A percentile compares a stretch with the other conserved stretches of the same genome.
Evolutionary conservation across 1,140 invertebrate species (phyloP).

Genomic region (Pseudomyrmex pallidus): DNA sequence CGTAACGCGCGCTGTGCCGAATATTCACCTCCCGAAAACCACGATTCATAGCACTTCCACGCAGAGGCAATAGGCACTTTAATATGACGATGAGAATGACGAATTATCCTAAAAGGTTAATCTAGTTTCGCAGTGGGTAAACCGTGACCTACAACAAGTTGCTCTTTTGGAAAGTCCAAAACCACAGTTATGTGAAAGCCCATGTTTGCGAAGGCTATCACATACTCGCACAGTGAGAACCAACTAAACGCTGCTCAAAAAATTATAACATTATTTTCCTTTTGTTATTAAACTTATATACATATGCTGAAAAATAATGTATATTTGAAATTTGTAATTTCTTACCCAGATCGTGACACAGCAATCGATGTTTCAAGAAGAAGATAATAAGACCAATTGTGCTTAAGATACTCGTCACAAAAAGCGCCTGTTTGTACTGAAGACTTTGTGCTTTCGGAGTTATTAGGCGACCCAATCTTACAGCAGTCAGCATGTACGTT

Average conservation of each 20-base stretch:
- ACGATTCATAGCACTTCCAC: slow-evolving; percentile 68
- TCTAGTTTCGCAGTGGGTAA: slow-evolving; percentile 81
- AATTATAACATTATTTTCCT: slow-evolving; percentile 38
- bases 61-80: slow-evolving; percentile 82
- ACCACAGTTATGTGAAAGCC: slow-evolving; percentile 95
- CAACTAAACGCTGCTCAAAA: slow-evolving; percentile 93
- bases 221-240: slow-evolving; percentile 96
- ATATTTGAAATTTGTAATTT: slow-evolving; percentile 56
- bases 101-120: slow-evolving; percentile 78
- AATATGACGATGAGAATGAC: slow-evolving; percentile 71
- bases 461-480: slow-evolving; percentile 85
- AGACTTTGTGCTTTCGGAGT: slow-evolving; percentile 86
- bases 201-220: slow-evolving; percentile 96
- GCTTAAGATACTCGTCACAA: slow-evolving; percentile 90
- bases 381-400: slow-evolving; percentile 93
- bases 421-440: slow-evolving; percentile 90
- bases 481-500: slow-evolving; percentile 92
- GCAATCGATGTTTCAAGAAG: slow-evolving; percentile 94
- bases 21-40: slow-evolving; percentile 59
- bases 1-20: slow-evolving; percentile 17
- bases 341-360: slow-evolving; percentile 95
- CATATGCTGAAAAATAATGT: background rate
- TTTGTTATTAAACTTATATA: slow-evolving; percentile 13
- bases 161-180: slow-evolving; percentile 93
- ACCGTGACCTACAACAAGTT: slow-evolving; percentile 89